Conservation (phyloP, 2,888 invertebrate genomes). For the Tigriopus californicus region DNA sequence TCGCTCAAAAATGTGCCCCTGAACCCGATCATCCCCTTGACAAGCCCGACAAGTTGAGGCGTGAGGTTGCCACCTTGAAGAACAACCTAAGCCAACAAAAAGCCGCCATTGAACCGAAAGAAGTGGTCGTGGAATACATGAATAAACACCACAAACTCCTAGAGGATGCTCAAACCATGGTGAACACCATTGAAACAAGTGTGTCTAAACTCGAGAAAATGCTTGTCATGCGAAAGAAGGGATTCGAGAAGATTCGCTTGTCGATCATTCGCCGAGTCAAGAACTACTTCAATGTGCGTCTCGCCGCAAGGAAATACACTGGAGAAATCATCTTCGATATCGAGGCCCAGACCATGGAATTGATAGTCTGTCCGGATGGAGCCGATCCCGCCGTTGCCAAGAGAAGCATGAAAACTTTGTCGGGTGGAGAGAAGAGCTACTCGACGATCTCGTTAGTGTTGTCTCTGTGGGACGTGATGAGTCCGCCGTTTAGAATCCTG, state of each 20-base stretch:
- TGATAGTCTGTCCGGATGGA: slow-evolving; percentile 2
- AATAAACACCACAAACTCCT: background rate
- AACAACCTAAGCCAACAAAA: background rate
- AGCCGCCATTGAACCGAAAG: background rate
- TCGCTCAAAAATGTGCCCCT: background rate
- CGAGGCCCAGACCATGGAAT: background rate
- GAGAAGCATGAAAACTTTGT: slow-evolving; percentile 33
- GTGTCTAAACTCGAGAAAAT: background rate
- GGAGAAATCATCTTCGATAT: slow-evolving; percentile 2
- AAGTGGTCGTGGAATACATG: background rate
- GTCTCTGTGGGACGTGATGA: slow-evolving; percentile 77
- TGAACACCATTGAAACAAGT: background rate
- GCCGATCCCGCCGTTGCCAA: background rate
- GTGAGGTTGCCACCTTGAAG: background rate
- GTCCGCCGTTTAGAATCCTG: slow-evolving; percentile 76
- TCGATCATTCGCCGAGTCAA: slow-evolving; percentile 7
- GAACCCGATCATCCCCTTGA: background rate
- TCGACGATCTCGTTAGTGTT: slow-evolving; percentile 85
- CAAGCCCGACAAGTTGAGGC: background rate
- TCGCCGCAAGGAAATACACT: slow-evolving; percentile 1
- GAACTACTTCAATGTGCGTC: background rate
- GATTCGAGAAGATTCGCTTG: background rate
- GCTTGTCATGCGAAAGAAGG: background rate
- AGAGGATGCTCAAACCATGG: background rate
- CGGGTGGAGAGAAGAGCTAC: slow-evolving; percentile 88